Evolutionary conservation across 2,888 invertebrate genomes (phyloP).

Genomic region (Agrotis segetum): DNA sequence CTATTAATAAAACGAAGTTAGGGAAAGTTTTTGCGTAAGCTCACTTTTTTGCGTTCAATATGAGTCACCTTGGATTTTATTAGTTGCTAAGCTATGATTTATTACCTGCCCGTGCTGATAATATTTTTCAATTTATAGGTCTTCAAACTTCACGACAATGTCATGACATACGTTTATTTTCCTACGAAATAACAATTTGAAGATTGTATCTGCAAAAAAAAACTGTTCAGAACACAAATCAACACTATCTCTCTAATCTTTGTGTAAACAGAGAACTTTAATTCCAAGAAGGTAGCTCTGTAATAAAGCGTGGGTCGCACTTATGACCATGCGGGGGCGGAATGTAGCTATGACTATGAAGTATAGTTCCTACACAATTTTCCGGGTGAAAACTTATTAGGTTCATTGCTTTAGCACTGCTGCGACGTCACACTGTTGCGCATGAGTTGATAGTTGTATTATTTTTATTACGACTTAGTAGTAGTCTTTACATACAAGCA

Average conservation of each 20-base stretch:
- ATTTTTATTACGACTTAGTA: not conserved
- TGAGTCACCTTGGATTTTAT: conserved; percentile 22
- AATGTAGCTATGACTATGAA: not conserved
- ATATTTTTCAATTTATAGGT: not conserved
- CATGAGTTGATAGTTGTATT: conserved; percentile 9
- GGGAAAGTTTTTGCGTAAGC: conserved; percentile 22
- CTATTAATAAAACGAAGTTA: conserved; percentile 31
- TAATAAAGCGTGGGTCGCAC: conserved; percentile 21
- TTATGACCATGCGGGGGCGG: not conserved
- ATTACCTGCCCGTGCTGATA: conserved; percentile 4
- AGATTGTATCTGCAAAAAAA: not conserved
- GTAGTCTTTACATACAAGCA: not conserved
- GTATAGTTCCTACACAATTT: conserved; percentile 10
- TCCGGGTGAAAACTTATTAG: conserved; percentile 1
- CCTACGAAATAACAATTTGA: not conserved
- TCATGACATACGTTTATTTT: not conserved
- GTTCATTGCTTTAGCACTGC: not conserved
- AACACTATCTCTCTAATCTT: not conserved
- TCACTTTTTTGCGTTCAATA: conserved; percentile 11
- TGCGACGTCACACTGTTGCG: not conserved
- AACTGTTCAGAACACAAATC: not conserved
- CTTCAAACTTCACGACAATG: not conserved
- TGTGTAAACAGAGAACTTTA: not conserved
- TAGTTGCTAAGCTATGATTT: not conserved
- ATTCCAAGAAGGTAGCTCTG: not conserved